phyloP scores from a whole-genome alignment of 2,797 vertebrate species.

The Catamblyrhynchus diadema region DNA sequence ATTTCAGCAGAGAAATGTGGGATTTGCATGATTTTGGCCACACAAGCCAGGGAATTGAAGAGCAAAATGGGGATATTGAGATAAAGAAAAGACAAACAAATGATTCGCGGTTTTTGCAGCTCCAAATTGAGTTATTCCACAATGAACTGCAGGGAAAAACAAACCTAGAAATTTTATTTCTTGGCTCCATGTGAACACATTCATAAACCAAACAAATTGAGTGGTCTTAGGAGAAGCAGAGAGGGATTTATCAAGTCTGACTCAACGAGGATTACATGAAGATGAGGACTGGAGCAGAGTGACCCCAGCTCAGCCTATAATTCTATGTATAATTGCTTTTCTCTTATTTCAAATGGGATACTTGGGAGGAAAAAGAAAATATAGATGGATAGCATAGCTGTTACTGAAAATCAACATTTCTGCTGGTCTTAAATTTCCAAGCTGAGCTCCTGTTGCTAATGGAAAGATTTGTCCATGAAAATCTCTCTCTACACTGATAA shows the following conservation, averaged over 20 bases:
- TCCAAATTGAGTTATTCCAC: background rate
- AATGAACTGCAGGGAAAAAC: background rate
- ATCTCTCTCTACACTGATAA: background rate
- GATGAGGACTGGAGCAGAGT: background rate
- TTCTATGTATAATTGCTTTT: background rate
- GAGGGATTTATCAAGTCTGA: background rate
- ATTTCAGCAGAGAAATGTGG: background rate
- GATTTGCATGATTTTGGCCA: background rate
- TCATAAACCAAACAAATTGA: background rate
- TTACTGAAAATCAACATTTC: background rate
- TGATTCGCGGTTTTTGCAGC: background rate
- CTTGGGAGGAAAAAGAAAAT: background rate
- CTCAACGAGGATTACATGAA: background rate
- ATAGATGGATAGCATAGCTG: background rate
- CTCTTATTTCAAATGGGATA: background rate
- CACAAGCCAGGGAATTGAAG: accelerated
- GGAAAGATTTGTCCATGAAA: background rate
- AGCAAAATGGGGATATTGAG: background rate
- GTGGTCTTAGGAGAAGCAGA: background rate
- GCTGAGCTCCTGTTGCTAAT: background rate
- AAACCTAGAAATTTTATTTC: background rate
- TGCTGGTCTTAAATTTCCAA: background rate
- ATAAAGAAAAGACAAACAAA: background rate
- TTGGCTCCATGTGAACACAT: background rate
- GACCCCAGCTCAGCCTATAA: background rate